phyloP scores from a whole-genome alignment of 2,113 vertebrate genomes.

The Spea bombifrons region DNA sequence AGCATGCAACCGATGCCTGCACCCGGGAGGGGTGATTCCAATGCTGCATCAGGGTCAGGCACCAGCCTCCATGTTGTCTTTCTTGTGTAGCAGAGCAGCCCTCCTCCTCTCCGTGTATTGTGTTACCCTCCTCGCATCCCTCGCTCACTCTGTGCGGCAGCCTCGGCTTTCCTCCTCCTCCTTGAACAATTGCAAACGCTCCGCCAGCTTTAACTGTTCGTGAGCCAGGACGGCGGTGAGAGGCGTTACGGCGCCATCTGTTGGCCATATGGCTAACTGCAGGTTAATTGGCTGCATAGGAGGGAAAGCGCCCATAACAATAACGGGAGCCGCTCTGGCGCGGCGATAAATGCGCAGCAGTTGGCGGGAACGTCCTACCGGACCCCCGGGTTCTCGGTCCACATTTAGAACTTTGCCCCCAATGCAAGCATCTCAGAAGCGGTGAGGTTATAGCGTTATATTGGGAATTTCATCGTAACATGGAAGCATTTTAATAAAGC shows the following conservation, averaged over 20 bases:
- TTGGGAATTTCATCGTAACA: too few species aligned
- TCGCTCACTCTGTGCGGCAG: not conserved
- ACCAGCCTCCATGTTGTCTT: conserved; percentile 36
- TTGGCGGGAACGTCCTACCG: too few species aligned
- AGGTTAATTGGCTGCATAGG: not conserved
- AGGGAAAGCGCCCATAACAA: too few species aligned
- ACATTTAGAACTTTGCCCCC: too few species aligned
- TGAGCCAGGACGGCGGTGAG: conserved; percentile 40
- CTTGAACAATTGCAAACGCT: conserved; percentile 39
- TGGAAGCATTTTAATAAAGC: too few species aligned
- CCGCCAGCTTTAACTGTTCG: conserved; percentile 49
- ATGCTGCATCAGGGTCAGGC: conserved; percentile 42
- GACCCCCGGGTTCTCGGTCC: too few species aligned
- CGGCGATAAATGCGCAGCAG: too few species aligned
- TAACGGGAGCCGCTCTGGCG: too few species aligned
- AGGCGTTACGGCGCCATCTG: conserved; percentile 47
- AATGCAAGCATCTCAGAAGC: too few species aligned
- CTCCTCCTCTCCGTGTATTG: conserved; percentile 30
- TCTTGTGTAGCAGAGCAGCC: not conserved
- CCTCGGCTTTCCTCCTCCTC: conserved; percentile 8
- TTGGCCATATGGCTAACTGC: conserved; percentile 15
- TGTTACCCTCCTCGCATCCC: conserved; percentile 42
- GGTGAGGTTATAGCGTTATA: too few species aligned
- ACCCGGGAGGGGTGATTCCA: conserved; percentile 27
- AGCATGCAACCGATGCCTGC: conserved; percentile 11